These are phyloP conservation scores for Aselliscus stoliczkanus DNA, from an alignment of 2,797 vertebrate genomes.

Conservation along the genomic window DNA sequence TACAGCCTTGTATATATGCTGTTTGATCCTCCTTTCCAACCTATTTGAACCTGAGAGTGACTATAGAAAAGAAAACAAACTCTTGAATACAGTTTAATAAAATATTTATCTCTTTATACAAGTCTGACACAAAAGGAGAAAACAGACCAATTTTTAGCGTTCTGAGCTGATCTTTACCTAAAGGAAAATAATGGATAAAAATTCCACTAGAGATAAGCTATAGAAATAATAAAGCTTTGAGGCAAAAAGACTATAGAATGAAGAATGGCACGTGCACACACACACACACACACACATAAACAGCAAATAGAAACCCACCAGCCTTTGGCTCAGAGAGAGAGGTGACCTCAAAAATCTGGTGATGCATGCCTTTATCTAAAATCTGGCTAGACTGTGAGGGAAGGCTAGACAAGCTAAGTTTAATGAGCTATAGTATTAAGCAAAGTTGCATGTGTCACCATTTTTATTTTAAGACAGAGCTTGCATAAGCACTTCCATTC, in stretches of 20 bases:
- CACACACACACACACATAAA: background rate
- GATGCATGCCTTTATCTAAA: background rate
- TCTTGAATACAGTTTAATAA: background rate
- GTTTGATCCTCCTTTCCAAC: background rate
- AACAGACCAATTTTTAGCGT: background rate
- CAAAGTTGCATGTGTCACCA: conserved; percentile 22
- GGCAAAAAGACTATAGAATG: background rate
- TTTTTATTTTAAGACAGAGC: conserved; percentile 58
- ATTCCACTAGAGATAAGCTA: background rate
- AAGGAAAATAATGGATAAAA: background rate
- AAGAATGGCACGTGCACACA: background rate
- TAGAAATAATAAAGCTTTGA: background rate
- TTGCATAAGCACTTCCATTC: conserved; percentile 37
- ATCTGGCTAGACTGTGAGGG: background rate
- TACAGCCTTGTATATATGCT: background rate
- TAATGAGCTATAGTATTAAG: conserved; percentile 28
- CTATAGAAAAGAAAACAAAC: background rate
- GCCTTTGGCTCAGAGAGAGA: background rate
- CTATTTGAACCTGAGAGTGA: background rate
- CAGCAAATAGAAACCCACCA: background rate
- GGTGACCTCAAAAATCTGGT: background rate
- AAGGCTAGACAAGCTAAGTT: background rate
- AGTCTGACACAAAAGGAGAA: background rate
- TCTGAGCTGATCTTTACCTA: background rate
- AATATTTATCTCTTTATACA: conserved; percentile 29